Evolutionary conservation across 2,888 invertebrate species (phyloP), one percentile per base, ranked within the genome.

Genomic region (Lasius fuliginosus): DNA sequence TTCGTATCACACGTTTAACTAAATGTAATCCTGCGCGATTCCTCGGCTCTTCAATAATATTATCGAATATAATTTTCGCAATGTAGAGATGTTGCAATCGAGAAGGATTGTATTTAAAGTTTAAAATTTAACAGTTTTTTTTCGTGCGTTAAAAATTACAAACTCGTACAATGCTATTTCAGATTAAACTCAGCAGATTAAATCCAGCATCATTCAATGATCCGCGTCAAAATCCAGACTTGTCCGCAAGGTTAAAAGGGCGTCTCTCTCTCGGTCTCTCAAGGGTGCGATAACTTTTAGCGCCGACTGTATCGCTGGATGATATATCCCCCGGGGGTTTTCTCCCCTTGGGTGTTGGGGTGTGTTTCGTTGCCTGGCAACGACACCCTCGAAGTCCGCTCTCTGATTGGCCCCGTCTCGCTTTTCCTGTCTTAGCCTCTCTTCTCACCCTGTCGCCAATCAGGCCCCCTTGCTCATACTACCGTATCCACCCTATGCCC

Each of bases 291-390:
- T 87, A 92, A 92, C 90, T 92, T 92, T 91, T 90, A 82, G 85
- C 87, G 82, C 71, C 87, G 91, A 92, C 91, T 92, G 92, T 91
- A 91, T 88, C 89, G 86, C 83, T 86, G 88, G 90, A 89, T 90
- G 90, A 88, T 90, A 88, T 79, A 76, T 93, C 89, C 90, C 90
- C 86, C 85, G 86, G 87, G 90, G 90, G 90, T 90, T 90, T 90
- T 90, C 90, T 90, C 90, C 90, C 90, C 90, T 92, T 90, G 92
- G 93, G 91, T 85, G 91, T 93, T 92, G 90, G 92, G 92, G 92
- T 92, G 93, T 93, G 92, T 93, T 92, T 92, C 92, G 95, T 95
- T 94, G 94, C 95, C 92, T 91, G 91, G 95, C 94, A 94, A 94
- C 94, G 91, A 92, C 92, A 93, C 93, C 92, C 93, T 92, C 92